phyloP scores from a whole-genome alignment of 23 tunicate species.

The Phallusia fumigata region DNA sequence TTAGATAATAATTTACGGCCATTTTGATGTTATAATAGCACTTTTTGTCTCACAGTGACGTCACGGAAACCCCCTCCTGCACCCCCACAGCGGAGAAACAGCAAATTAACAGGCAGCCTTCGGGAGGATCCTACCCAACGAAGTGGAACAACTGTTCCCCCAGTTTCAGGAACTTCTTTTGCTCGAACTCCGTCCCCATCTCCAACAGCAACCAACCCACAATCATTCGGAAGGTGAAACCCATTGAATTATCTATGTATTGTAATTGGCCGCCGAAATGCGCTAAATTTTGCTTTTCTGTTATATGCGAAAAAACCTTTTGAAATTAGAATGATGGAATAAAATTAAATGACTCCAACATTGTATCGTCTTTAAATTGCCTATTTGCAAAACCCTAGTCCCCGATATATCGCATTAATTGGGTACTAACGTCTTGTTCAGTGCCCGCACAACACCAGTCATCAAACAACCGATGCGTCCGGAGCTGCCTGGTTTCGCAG shows the following conservation, averaged over 20 bases:
- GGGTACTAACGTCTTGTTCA: background rate
- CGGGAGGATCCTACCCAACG: slow-evolving; percentile 26
- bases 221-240: slow-evolving; percentile 4
- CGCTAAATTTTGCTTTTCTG: no score
- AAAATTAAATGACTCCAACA: no score
- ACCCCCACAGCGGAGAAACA: slow-evolving; percentile 62
- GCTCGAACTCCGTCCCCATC: background rate
- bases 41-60: background rate
- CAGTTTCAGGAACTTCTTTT: background rate
- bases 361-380: no score
- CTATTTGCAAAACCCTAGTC: no score
- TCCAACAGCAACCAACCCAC: background rate
- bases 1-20: no score
- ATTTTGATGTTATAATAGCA: no score
- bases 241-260: no score
- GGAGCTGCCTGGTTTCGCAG: slow-evolving; percentile 40
- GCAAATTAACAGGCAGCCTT: slow-evolving; percentile 45
- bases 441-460: slow-evolving; percentile 1
- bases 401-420: no score
- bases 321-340: no score
- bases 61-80: slow-evolving; percentile 64
- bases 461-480: slow-evolving; percentile 1
- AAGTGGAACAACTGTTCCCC: background rate
- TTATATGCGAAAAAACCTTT: no score
- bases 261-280: no score